Conservation (phyloP, 2,113 vertebrate species). For the Oostethus manadensis region DNA sequence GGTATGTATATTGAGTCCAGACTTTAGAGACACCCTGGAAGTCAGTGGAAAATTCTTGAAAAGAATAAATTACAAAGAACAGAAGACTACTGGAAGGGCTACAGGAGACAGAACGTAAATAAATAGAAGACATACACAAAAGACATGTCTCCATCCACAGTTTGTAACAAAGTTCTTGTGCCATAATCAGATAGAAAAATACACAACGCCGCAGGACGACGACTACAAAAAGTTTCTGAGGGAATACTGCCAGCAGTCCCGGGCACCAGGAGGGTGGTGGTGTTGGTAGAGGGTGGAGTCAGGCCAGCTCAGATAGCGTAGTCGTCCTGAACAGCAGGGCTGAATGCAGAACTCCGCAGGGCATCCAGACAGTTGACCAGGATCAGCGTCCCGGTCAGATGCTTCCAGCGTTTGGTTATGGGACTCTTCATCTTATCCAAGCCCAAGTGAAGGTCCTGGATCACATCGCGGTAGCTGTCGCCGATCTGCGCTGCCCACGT, state of each 20-base stretch:
- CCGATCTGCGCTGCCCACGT: slow-evolving; percentile 96
- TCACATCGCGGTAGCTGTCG: slow-evolving; percentile 93
- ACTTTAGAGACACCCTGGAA: too few relatives aligned
- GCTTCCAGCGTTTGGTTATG: slow-evolving; percentile 96
- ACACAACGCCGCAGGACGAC: slow-evolving; percentile 50
- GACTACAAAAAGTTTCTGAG: slow-evolving; percentile 34
- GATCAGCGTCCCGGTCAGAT: slow-evolving; percentile 92
- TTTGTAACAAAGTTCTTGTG: slow-evolving; percentile 43
- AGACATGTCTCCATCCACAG: slow-evolving; percentile 24
- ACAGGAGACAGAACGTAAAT: too few relatives aligned
- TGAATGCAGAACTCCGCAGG: slow-evolving; percentile 89
- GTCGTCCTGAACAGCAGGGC: slow-evolving; percentile 79
- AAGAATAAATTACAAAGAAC: too few relatives aligned
- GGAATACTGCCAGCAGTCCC: slow-evolving; percentile 29
- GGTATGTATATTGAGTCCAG: too few relatives aligned
- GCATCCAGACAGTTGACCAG: slow-evolving; percentile 90
- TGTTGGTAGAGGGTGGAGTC: too few relatives aligned
- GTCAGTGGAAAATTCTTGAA: too few relatives aligned
- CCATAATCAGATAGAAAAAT: slow-evolving; percentile 61
- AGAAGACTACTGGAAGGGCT: too few relatives aligned
- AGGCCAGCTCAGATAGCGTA: slow-evolving; percentile 76
- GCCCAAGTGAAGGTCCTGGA: slow-evolving; percentile 91
- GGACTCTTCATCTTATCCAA: slow-evolving; percentile 96
- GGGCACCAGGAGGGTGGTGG: not conserved
- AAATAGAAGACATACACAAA: too few relatives aligned